Evolutionary conservation across 2,888 invertebrate genomes (phyloP).

Genomic region (Mechanitis mazaeus): DNA sequence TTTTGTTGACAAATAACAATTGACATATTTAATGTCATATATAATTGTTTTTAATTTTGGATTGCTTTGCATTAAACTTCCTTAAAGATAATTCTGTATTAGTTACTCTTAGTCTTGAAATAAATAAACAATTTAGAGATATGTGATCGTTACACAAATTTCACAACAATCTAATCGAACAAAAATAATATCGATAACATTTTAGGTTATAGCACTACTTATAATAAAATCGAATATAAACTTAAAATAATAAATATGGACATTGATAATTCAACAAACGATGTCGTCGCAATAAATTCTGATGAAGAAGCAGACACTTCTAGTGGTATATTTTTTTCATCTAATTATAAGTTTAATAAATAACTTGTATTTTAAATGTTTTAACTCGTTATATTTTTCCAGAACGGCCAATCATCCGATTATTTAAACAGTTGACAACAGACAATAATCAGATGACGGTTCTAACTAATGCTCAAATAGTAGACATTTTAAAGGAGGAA

Average conservation of each 20-base stretch:
- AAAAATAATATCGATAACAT: too few species aligned
- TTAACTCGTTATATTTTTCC: slow-evolving; percentile 28
- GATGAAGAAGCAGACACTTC: slow-evolving; percentile 10
- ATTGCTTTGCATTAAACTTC: too few species aligned
- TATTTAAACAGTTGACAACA: slow-evolving; percentile 48
- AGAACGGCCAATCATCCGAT: slow-evolving; percentile 55
- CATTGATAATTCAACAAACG: slow-evolving; percentile 1
- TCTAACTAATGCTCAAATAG: slow-evolving; percentile 54
- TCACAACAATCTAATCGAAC: too few species aligned
- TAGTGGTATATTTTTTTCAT: neutral
- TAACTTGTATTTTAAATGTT: too few species aligned
- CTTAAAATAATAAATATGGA: neutral
- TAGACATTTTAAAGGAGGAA: slow-evolving; percentile 51
- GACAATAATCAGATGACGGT: slow-evolving; percentile 52
- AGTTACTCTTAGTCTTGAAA: too few species aligned
- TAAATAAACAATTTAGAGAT: too few species aligned
- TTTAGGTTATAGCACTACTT: neutral
- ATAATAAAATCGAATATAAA: neutral
- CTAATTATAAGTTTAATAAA: too few species aligned
- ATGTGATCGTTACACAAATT: too few species aligned
- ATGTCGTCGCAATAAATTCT: slow-evolving; percentile 21
- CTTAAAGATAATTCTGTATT: too few species aligned
- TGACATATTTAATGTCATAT: too few species aligned
- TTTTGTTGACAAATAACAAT: too few species aligned
- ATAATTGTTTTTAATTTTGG: too few species aligned